Evolutionary conservation across 2,888 invertebrate species (phyloP).

Genomic region (Malacosoma neustria): DNA sequence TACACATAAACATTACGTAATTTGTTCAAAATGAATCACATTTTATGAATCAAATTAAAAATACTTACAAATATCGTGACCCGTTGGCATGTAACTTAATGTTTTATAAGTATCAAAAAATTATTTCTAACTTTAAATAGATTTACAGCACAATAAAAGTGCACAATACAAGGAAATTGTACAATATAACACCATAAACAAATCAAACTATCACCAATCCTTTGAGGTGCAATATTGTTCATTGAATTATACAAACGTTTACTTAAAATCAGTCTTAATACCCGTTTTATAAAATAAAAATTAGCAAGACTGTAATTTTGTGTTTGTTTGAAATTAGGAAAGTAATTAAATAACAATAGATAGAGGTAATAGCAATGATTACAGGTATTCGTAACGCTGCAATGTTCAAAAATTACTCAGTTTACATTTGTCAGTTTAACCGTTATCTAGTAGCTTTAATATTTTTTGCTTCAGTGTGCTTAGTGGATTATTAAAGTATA

Average conservation of each 20-base stretch:
- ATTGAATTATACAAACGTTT: no score
- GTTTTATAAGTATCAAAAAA: not conserved
- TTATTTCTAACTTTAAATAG: not conserved
- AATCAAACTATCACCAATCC: constrained; percentile 61
- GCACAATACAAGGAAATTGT: constrained; percentile 63
- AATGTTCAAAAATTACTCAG: constrained; percentile 39
- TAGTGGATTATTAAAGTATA: not conserved
- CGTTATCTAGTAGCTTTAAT: constrained; percentile 14
- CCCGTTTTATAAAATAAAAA: no score
- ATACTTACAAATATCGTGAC: no score
- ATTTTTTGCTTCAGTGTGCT: not conserved
- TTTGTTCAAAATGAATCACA: no score
- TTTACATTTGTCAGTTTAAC: constrained; percentile 35
- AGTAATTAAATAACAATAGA: constrained; percentile 57
- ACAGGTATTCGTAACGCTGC: constrained; percentile 38
- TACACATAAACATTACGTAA: no score
- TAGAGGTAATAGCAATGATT: constrained; percentile 49
- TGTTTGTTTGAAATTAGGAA: constrained; percentile 39
- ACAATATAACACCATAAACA: constrained; percentile 64
- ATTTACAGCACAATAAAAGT: no score
- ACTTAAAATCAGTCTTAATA: no score
- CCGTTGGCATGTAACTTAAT: no score
- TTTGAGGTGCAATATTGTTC: constrained; percentile 68
- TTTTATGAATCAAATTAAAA: no score
- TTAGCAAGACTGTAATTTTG: no score